phyloP scores from a whole-genome alignment of 2,113 vertebrate species.

The Lophius piscatorius region DNA sequence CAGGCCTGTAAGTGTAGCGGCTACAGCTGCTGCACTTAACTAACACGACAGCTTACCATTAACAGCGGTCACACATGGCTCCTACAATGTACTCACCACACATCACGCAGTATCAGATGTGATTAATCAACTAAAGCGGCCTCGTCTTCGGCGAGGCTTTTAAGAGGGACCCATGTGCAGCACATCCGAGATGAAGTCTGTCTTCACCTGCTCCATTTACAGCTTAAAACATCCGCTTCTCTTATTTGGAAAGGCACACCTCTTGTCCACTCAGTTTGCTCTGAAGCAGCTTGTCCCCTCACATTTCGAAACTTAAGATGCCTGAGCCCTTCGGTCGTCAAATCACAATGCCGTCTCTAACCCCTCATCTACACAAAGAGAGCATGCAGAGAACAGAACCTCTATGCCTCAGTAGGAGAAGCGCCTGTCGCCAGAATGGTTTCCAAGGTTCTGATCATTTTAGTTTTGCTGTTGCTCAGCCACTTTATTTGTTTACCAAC shows the following conservation, averaged over 20 bases:
- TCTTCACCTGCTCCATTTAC: slow-evolving; percentile 14
- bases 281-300: slow-evolving; percentile 52
- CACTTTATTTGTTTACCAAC: slow-evolving; percentile 16
- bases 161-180: not conserved
- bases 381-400: slow-evolving; percentile 18
- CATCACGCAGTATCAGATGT: slow-evolving; percentile 25
- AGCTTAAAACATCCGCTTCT: not conserved
- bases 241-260: slow-evolving; percentile 15
- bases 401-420: slow-evolving; percentile 22
- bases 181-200: slow-evolving; percentile 56
- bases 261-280: slow-evolving; percentile 33
- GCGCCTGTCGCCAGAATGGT: slow-evolving; percentile 17
- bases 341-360: slow-evolving; percentile 16
- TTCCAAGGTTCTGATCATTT: slow-evolving; percentile 22
- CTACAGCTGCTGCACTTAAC: slow-evolving; percentile 66
- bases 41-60: slow-evolving; percentile 55
- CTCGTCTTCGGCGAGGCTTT: slow-evolving; percentile 10
- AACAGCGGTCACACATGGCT: slow-evolving; percentile 52
- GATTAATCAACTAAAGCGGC: slow-evolving; percentile 39
- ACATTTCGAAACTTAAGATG: slow-evolving; percentile 34
- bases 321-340: slow-evolving; percentile 41
- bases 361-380: slow-evolving; percentile 11
- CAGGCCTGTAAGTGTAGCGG: slow-evolving; percentile 63
- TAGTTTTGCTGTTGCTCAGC: slow-evolving; percentile 19
- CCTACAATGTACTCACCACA: slow-evolving; percentile 53